phyloP scores from a whole-genome alignment of 2,888 invertebrate species.

The Lepetodrilus schrolli region DNA sequence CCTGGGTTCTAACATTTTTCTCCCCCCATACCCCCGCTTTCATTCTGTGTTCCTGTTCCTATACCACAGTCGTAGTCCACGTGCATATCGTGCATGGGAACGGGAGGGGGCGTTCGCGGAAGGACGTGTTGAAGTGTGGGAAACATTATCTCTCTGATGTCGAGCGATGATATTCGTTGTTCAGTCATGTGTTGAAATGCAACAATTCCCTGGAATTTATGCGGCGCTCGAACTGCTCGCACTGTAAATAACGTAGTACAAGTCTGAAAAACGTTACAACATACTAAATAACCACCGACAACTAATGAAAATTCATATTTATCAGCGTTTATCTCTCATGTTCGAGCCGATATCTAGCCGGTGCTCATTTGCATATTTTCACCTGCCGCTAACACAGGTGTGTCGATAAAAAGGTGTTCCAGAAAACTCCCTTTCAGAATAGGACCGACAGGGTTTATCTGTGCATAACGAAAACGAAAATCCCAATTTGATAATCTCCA shows the following conservation, averaged over 20 bases:
- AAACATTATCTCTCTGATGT: slow-evolving; percentile 9
- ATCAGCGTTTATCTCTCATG: too few relatives aligned
- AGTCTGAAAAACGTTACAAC: too few relatives aligned
- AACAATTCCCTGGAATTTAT: neutral
- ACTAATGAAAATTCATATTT: too few relatives aligned
- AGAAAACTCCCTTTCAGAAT: slow-evolving; percentile 7
- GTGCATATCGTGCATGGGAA: slow-evolving; percentile 11
- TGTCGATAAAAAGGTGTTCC: neutral
- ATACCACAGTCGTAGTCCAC: neutral
- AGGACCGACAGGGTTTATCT: neutral
- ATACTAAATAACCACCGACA: too few relatives aligned
- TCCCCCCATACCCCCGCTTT: too few relatives aligned
- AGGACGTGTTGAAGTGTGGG: neutral
- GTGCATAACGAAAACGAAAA: neutral
- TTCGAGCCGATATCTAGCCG: too few relatives aligned
- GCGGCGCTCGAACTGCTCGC: too few relatives aligned
- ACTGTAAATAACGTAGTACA: too few relatives aligned
- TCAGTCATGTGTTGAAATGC: slow-evolving; percentile 21
- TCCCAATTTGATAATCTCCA: slow-evolving; percentile 7
- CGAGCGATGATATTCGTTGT: too few relatives aligned
- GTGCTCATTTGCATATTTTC: neutral
- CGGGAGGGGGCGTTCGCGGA: slow-evolving; percentile 8
- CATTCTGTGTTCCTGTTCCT: neutral
- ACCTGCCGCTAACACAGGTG: neutral
- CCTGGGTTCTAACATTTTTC: too few relatives aligned